phyloP scores from a whole-genome alignment of 2,797 vertebrate species.

The Balearica regulorum region DNA sequence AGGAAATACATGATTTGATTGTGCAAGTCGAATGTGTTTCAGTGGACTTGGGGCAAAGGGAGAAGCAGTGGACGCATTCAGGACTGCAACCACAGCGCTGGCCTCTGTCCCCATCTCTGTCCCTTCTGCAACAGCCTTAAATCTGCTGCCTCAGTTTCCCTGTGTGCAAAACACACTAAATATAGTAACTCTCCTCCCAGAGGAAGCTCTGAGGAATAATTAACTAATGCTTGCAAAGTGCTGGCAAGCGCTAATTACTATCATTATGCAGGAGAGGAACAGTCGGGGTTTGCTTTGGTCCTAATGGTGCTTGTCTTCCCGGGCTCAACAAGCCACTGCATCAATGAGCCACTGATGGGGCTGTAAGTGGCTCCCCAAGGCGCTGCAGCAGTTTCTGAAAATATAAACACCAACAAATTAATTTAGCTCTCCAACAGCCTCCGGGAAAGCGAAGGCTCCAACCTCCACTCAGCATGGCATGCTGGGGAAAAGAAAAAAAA shows the following conservation, averaged over 20 bases:
- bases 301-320: constrained; percentile 10
- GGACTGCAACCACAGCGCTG: background rate
- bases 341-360: constrained; percentile 1
- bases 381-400: background rate
- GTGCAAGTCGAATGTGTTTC: rapidly evolving
- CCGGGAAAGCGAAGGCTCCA: background rate
- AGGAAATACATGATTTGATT: background rate
- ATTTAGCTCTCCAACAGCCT: background rate
- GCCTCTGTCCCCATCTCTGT: background rate
- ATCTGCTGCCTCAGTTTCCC: constrained; percentile 36
- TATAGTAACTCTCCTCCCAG: background rate
- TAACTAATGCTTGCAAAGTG: background rate
- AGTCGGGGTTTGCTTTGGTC: background rate
- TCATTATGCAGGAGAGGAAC: constrained; percentile 27
- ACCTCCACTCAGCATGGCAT: background rate
- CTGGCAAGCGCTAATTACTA: constrained; percentile 22
- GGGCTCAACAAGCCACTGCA: background rate
- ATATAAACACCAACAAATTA: constrained; percentile 15
- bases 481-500: background rate
- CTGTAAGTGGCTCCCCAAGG: constrained; percentile 13
- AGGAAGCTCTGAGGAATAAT: constrained; percentile 17
- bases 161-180: background rate
- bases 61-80: background rate
- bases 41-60: background rate
- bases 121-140: background rate